Percentiles rank a stretch among this genome's conserved stretches.
Conservation (phyloP, 2,888 invertebrate genomes). For the Brenthis hecate region DNA sequence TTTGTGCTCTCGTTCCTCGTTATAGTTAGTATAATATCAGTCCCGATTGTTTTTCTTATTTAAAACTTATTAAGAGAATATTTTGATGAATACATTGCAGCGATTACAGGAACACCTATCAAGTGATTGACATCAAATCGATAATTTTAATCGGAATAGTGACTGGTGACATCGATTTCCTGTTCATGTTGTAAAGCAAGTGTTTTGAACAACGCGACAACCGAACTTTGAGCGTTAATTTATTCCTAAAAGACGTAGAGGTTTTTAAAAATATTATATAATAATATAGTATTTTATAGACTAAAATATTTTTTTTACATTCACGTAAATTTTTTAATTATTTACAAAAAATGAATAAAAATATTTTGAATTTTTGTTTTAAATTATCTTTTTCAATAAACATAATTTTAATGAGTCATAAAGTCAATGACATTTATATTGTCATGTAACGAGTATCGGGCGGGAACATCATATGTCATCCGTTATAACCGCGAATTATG, state of each 20-base stretch:
- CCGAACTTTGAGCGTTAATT: not conserved
- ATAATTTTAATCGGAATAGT: conserved; percentile 34
- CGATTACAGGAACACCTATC: conserved; percentile 31
- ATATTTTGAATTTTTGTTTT: not conserved
- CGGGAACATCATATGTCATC: conserved; percentile 52
- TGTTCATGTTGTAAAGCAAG: not conserved
- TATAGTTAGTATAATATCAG: no score
- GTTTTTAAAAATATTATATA: no score
- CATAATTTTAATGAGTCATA: conserved; percentile 10
- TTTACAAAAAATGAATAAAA: no score
- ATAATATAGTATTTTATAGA: no score
- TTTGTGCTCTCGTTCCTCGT: no score
- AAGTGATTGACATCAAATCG: conserved; percentile 29
- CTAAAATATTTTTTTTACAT: no score
- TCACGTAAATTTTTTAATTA: no score
- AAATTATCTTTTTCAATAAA: conserved; percentile 1
- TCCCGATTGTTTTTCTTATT: no score
- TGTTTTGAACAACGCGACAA: not conserved
- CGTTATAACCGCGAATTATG: conserved; percentile 45
- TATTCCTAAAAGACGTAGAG: no score
- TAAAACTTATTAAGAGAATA: not conserved
- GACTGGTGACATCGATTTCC: conserved; percentile 29
- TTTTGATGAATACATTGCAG: conserved; percentile 20
- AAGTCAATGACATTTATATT: conserved; percentile 23
- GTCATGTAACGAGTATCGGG: conserved; percentile 38